Evolutionary conservation across 2,113 vertebrate genomes (phyloP).

Genomic region (Agelaius phoeniceus): DNA sequence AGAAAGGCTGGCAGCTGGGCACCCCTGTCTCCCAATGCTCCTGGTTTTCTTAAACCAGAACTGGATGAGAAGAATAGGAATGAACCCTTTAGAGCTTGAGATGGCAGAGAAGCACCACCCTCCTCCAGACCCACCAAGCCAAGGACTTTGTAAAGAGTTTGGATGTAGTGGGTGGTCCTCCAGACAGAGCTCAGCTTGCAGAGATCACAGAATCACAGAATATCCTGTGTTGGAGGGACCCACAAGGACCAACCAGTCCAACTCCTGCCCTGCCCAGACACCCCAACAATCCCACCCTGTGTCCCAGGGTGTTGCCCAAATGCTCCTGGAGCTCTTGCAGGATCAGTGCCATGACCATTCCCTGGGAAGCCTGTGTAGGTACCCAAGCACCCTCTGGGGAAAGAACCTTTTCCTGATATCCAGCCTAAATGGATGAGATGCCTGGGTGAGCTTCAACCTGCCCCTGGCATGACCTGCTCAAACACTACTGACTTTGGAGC

Average conservation of each 20-base stretch:
- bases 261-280: background rate
- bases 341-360: background rate
- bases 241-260: background rate
- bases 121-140: background rate
- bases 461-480: background rate
- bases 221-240: background rate
- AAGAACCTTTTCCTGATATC: background rate
- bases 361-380: background rate
- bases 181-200: background rate
- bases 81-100: background rate
- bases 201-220: background rate
- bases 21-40: accelerated
- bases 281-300: background rate
- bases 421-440: background rate
- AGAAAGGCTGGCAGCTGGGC: background rate
- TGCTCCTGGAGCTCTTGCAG: background rate
- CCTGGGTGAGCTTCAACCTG: background rate
- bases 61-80: background rate
- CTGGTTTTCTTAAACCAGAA: background rate
- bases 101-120: background rate
- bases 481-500: background rate
- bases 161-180: background rate
- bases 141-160: background rate
- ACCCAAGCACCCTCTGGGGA: background rate
- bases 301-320: background rate